These are phyloP conservation scores for Musca vetustissima DNA, from an alignment of 1,140 invertebrate species.

Conservation along the genomic window DNA sequence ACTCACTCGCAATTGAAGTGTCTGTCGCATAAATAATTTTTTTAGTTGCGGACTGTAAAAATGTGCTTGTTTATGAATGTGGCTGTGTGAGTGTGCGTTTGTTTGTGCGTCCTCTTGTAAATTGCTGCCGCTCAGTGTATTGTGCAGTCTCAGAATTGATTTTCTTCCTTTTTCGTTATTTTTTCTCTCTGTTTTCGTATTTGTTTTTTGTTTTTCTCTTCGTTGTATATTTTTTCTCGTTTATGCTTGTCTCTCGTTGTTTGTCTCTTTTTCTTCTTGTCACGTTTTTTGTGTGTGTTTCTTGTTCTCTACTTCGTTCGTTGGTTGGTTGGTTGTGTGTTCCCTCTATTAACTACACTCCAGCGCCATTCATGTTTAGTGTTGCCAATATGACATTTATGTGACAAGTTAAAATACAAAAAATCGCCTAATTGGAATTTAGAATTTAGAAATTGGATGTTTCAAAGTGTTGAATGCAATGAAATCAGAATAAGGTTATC, in stretches of 20 bases:
- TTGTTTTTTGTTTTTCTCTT: slow-evolving; percentile 21
- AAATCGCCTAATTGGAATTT: too few relatives aligned
- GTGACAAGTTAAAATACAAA: too few relatives aligned
- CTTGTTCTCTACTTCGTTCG: slow-evolving; percentile 24
- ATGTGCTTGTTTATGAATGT: too few relatives aligned
- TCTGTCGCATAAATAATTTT: too few relatives aligned
- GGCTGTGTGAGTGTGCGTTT: not conserved
- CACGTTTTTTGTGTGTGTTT: slow-evolving; percentile 12
- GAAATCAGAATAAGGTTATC: too few relatives aligned
- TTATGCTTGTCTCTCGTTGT: slow-evolving; percentile 7
- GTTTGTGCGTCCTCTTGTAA: slow-evolving; percentile 7
- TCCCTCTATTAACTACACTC: not conserved
- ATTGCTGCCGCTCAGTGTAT: slow-evolving; percentile 5
- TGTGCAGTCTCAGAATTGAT: slow-evolving; percentile 12
- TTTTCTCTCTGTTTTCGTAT: slow-evolving; percentile 10
- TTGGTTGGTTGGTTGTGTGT: not conserved
- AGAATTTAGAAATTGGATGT: too few relatives aligned
- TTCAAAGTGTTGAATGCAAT: too few relatives aligned
- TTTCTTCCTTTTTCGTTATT: slow-evolving; percentile 9
- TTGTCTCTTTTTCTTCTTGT: not conserved
- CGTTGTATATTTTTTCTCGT: slow-evolving; percentile 18
- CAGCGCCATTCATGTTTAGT: not conserved
- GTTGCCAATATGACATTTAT: not conserved
- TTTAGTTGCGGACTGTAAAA: too few relatives aligned
- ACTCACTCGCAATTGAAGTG: too few relatives aligned